phyloP scores from a whole-genome alignment of 2,888 invertebrate species.

The Eupeodes latifasciatus region DNA sequence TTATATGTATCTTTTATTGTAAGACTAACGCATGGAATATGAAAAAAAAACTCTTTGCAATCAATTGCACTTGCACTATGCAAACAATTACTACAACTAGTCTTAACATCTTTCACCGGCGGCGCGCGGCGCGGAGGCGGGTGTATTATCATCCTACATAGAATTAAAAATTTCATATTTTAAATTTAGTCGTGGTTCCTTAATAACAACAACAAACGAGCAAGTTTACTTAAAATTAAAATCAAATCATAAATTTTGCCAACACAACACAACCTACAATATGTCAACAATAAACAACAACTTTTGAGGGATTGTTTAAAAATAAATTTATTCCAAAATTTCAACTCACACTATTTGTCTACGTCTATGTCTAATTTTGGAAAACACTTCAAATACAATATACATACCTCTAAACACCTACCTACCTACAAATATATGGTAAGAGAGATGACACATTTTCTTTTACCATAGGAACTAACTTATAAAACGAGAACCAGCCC shows the following conservation, averaged over 20 bases:
- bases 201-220: slow-evolving; percentile 10
- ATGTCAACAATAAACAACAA: slow-evolving; percentile 41
- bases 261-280: slow-evolving; percentile 1
- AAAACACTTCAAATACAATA: slow-evolving; percentile 32
- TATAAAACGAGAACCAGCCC: background rate
- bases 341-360: slow-evolving; percentile 26
- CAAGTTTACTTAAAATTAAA: slow-evolving; percentile 29
- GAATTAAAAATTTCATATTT: background rate
- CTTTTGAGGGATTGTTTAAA: slow-evolving; percentile 53
- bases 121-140: no score
- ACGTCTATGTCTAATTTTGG: slow-evolving; percentile 56
- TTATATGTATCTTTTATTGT: no score
- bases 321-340: slow-evolving; percentile 35
- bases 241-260: slow-evolving; percentile 32
- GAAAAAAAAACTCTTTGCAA: no score
- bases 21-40: no score
- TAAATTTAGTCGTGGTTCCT: background rate
- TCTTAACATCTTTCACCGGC: background rate
- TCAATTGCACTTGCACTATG: background rate
- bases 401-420: no score
- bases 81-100: background rate
- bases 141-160: background rate
- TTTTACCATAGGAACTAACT: slow-evolving; percentile 27
- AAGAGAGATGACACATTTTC: slow-evolving; percentile 41
- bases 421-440: no score